Conservation (phyloP, 2,888 invertebrate genomes). For the Frankliniella intonsa region DNA sequence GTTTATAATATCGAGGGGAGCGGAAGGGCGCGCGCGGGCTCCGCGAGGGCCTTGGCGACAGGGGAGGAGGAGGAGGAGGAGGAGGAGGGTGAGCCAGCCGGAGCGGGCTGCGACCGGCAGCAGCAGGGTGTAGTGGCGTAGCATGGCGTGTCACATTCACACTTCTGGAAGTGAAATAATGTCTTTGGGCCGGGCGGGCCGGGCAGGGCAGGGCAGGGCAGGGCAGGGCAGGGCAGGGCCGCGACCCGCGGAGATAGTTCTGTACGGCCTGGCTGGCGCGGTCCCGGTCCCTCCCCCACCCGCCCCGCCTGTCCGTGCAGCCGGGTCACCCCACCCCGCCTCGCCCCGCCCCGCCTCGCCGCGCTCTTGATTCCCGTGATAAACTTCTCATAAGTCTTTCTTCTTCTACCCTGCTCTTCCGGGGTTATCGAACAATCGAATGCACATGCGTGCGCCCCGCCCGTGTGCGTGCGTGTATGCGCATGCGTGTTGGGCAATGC, state of each 20-base stretch:
- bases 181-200: neutral
- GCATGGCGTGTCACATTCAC: slow-evolving; percentile 1
- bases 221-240: neutral
- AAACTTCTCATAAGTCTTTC: neutral
- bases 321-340: neutral
- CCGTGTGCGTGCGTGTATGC: neutral
- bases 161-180: slow-evolving; percentile 23
- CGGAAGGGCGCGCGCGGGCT: neutral
- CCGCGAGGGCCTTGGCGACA: neutral
- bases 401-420: neutral
- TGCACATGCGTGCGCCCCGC: too few species aligned
- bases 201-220: neutral
- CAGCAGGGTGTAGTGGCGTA: neutral
- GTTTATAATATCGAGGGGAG: slow-evolving; percentile 15
- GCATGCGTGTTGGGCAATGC: neutral
- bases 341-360: neutral
- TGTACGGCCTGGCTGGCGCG: neutral
- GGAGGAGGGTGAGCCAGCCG: neutral
- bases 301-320: neutral
- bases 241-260: neutral
- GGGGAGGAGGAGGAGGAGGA: neutral
- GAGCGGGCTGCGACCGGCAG: neutral
- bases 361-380: neutral
- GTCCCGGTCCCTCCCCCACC: neutral
- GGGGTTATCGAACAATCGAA: neutral